A percentile compares a stretch with the other conserved stretches of the same genome.
These are phyloP conservation scores for Ectropis crepuscularia DNA, from an alignment of 2,888 invertebrate species.

Conservation along the genomic window DNA sequence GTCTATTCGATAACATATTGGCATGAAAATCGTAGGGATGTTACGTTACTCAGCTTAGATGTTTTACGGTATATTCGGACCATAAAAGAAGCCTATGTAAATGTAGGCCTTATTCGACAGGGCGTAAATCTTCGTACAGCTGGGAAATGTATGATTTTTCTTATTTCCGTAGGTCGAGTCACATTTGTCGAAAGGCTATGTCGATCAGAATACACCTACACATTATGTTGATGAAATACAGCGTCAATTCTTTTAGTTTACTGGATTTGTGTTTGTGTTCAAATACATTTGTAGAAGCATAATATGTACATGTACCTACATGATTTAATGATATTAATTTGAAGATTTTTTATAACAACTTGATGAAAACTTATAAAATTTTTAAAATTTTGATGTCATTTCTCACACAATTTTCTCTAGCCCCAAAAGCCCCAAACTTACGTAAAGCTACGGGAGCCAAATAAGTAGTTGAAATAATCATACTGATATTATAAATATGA, in stretches of 20 bases:
- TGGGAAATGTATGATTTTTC: slow-evolving; percentile 34
- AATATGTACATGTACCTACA: too few relatives aligned
- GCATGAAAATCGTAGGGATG: slow-evolving; percentile 37
- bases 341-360: too few relatives aligned
- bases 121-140: slow-evolving; percentile 40
- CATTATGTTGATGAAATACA: slow-evolving; percentile 12
- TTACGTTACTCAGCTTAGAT: slow-evolving; percentile 30
- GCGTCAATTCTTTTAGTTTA: not conserved
- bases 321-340: too few relatives aligned
- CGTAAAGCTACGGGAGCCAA: too few relatives aligned
- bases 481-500: too few relatives aligned
- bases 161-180: slow-evolving; percentile 15
- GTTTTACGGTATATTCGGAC: slow-evolving; percentile 37
- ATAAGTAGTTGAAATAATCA: too few relatives aligned
- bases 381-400: too few relatives aligned
- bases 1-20: slow-evolving; percentile 42
- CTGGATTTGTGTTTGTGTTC: not conserved
- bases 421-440: too few relatives aligned
- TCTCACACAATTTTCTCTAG: too few relatives aligned
- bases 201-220: slow-evolving; percentile 7
- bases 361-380: too few relatives aligned
- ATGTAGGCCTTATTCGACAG: slow-evolving; percentile 41
- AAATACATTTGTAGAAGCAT: not conserved
- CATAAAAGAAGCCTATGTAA: slow-evolving; percentile 46
- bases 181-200: slow-evolving; percentile 17